phyloP scores from a whole-genome alignment of 2,888 invertebrate species.

The Pristionchus maxplancki region DNA sequence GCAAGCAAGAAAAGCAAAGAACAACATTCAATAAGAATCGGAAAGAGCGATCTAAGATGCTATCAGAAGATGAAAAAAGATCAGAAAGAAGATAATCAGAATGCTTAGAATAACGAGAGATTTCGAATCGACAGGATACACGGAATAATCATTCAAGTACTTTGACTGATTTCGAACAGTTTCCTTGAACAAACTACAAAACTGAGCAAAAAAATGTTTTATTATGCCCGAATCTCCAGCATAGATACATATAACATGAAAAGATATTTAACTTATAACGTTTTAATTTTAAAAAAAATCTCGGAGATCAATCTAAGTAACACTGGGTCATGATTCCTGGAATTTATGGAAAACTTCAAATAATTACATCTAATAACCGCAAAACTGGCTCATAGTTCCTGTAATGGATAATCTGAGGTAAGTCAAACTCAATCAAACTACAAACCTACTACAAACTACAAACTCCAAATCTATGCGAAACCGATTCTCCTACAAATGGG shows the following conservation, averaged over 20 bases:
- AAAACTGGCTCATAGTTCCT: neutral
- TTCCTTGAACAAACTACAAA: neutral
- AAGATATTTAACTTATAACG: neutral
- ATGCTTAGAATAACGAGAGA: neutral
- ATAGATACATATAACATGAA: neutral
- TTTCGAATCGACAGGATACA: neutral
- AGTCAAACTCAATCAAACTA: neutral
- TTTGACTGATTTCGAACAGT: neutral
- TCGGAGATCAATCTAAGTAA: neutral
- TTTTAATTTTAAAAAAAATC: neutral
- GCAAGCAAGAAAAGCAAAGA: neutral
- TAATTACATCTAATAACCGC: neutral
- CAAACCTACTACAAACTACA: neutral
- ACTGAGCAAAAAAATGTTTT: neutral
- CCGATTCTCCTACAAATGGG: constrained; percentile 38
- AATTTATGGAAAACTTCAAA: neutral
- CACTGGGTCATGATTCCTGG: neutral
- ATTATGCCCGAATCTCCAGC: constrained; percentile 6
- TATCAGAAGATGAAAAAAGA: constrained; percentile 3
- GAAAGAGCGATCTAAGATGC: neutral
- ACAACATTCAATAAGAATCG: too few species aligned
- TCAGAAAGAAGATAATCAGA: neutral
- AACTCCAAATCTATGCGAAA: neutral
- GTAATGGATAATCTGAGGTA: neutral
- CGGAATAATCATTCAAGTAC: neutral